Percentiles rank a stretch among this genome's conserved stretches.
These are phyloP conservation scores for Blennius ocellaris DNA, from an alignment of 2,113 vertebrate genomes.

Conservation along the genomic window DNA sequence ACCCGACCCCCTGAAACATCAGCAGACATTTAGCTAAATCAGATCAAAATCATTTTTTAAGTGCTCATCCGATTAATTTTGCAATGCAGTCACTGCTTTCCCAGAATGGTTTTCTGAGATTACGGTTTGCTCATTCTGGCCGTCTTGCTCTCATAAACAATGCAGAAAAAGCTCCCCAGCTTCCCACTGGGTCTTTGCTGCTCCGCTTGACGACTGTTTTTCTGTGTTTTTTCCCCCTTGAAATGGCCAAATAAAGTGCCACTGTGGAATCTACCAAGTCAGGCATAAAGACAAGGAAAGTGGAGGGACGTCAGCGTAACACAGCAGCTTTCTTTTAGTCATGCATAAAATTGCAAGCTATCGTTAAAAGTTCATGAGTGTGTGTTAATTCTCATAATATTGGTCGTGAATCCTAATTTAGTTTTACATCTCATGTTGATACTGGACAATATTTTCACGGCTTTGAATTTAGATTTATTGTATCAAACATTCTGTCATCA, in stretches of 20 bases:
- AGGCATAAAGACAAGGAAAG: background rate
- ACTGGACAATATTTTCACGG: no score
- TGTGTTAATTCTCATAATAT: no score
- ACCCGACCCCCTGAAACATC: no score
- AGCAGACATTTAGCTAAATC: no score
- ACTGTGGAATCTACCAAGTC: background rate
- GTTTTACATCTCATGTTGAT: no score
- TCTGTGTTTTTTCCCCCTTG: background rate
- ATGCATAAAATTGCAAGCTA: no score
- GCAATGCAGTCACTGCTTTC: no score
- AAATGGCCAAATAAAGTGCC: background rate
- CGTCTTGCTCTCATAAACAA: background rate
- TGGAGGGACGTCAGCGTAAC: background rate
- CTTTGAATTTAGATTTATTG: slow-evolving; percentile 53
- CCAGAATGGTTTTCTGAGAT: no score
- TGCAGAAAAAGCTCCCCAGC: background rate
- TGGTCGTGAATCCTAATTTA: no score
- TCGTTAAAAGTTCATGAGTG: no score
- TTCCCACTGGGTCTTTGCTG: background rate
- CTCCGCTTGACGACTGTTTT: background rate
- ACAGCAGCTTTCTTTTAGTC: background rate
- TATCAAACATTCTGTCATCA: slow-evolving; percentile 53
- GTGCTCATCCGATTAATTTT: no score
- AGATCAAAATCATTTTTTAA: no score
- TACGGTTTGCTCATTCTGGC: background rate